These are phyloP conservation scores for Tetanocera ferruginea DNA, from an alignment of 2,888 invertebrate species.

Conservation along the genomic window DNA sequence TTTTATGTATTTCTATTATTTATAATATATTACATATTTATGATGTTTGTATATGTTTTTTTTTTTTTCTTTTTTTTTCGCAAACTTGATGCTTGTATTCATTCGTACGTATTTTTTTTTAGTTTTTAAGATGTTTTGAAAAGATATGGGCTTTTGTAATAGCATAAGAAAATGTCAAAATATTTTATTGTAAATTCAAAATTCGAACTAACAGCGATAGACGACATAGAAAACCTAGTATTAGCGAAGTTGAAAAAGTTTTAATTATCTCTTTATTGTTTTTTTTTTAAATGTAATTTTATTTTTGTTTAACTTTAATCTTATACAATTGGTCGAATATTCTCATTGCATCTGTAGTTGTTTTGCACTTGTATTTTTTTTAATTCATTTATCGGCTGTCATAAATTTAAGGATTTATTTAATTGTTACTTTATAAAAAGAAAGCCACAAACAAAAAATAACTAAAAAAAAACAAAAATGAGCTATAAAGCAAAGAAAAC, in stretches of 20 bases:
- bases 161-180: neutral
- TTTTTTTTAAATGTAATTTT: neutral
- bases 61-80: neutral
- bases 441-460: neutral
- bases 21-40: slow-evolving; percentile 36
- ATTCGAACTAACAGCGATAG: neutral
- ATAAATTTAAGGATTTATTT: neutral
- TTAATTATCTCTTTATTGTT: neutral
- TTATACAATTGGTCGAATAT: slow-evolving; percentile 32
- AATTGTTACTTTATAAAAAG: neutral
- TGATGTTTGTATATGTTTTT: slow-evolving; percentile 35
- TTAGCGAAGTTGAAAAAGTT: neutral
- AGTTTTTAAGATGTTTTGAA: neutral
- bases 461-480: neutral
- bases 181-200: neutral
- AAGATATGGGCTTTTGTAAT: neutral
- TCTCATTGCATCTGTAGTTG: slow-evolving; percentile 16
- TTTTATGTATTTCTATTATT: slow-evolving; percentile 31
- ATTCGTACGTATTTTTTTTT: slow-evolving; percentile 42
- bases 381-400: no score
- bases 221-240: neutral
- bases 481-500: neutral
- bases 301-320: neutral
- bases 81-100: slow-evolving; percentile 37
- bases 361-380: neutral